These are phyloP conservation scores for Pammene aurita DNA, from an alignment of 2,888 invertebrate species.

Conservation along the genomic window DNA sequence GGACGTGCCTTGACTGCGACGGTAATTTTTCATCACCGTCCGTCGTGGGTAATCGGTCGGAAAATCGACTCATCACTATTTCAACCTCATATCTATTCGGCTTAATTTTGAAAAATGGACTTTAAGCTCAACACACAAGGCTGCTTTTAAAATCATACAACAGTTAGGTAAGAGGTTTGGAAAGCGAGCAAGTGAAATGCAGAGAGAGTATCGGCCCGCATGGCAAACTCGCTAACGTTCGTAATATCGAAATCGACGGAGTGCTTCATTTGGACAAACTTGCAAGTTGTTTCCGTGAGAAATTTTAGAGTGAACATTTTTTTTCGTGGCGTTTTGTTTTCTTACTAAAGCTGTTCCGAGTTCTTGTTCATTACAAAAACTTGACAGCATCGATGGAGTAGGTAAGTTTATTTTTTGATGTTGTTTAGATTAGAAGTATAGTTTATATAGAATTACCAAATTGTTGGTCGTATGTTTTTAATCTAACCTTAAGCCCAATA, in stretches of 20 bases:
- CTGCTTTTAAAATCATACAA: neutral
- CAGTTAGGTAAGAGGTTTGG: neutral
- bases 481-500: neutral
- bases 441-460: too few species aligned
- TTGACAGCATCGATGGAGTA: neutral
- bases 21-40: constrained; percentile 62
- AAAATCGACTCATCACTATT: constrained; percentile 46
- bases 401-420: neutral
- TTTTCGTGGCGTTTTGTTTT: constrained; percentile 4
- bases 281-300: constrained; percentile 16
- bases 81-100: constrained; percentile 59
- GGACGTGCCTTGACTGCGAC: constrained; percentile 59
- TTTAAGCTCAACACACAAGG: neutral
- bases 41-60: constrained; percentile 63
- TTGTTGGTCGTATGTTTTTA: neutral
- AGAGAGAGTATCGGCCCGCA: constrained; percentile 41
- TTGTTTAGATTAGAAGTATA: neutral
- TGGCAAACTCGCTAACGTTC: constrained; percentile 39
- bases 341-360: constrained; percentile 7
- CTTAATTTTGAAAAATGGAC: constrained; percentile 37
- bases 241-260: constrained; percentile 31
- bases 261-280: constrained; percentile 21
- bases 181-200: constrained; percentile 19
- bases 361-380: constrained; percentile 10
- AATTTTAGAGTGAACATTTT: neutral